Evolutionary conservation across 1,140 invertebrate species (phyloP), one percentile per base, ranked within the genome.

Genomic region (Caenorhabditis brenneri): DNA sequence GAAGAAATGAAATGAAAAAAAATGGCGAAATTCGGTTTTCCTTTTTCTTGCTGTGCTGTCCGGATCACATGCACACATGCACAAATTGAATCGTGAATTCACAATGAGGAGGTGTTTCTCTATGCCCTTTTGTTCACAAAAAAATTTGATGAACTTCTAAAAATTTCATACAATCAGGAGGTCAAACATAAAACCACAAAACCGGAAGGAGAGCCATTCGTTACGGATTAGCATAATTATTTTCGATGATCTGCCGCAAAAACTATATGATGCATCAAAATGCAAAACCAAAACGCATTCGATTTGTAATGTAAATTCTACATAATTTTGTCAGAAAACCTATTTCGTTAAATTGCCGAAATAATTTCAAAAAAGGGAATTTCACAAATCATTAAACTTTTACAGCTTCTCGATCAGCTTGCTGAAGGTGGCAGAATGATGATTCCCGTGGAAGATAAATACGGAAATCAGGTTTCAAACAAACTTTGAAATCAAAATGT

Each of bases 381-480:
- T n/a, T n/a, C 9, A 24, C 46, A n/a, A n/a, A n/a, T n/a, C n/a
- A n/a, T n/a, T 15, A 5, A 42, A 42, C 39, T 42, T 85, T 86
- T n/a, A 60, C 86, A 94, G 93, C 89, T 95, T 29, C 92, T 94
- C 65, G 92, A 93, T 84, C 94, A 95, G 91, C 90, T 95, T 88
- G 94, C 94, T 87, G 93, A 94, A 69, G 96, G 96, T 58, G 97
- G 97, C 7, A 93, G 95, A 36, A 92, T 99, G 78, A 94, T 99
- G 85, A 94, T 97, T 51, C 97, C 97, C 3, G 84, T 85, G 36
- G 97, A 97, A 29, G 94, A 94, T 16, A 93, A 94, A 87, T 94
- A 94, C 78, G 94, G 94, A 0, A 94, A 95, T 88, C 96, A 85
- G 60, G 93, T 94, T 88, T 92, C n/a, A n/a, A n/a, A n/a, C n/a